A percentile compares a stretch with the other conserved stretches of the same genome.
phyloP scores from a whole-genome alignment of 2,113 vertebrate species.

The Aldabrachelys gigantea region DNA sequence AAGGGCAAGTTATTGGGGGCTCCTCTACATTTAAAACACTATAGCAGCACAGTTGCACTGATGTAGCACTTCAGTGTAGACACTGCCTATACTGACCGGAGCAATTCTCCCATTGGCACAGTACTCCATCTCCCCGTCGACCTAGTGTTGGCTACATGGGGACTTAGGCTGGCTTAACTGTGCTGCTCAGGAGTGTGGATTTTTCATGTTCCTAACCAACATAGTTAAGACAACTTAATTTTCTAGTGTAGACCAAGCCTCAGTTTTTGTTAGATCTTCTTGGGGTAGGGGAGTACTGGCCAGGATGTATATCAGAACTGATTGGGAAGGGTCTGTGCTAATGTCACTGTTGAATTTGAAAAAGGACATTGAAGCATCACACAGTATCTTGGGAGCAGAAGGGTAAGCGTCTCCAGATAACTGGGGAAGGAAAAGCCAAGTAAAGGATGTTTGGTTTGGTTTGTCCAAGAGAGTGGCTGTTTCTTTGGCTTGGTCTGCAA shows the following conservation, averaged over 20 bases:
- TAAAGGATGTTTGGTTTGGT: background rate
- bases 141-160: background rate
- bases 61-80: background rate
- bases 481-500: background rate
- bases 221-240: background rate
- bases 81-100: background rate
- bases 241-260: background rate
- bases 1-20: background rate
- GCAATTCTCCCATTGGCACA: background rate
- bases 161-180: background rate
- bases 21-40: background rate
- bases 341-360: background rate
- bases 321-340: background rate
- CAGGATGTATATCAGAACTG: background rate
- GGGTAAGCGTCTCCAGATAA: background rate
- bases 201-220: background rate
- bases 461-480: background rate
- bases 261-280: background rate
- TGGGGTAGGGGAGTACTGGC: background rate
- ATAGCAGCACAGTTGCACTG: background rate
- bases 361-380: background rate
- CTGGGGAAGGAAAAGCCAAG: background rate
- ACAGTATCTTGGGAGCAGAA: background rate
- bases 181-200: background rate
- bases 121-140: background rate